A percentile compares a stretch with the other conserved stretches of the same genome.
Conservation (phyloP, 2,113 vertebrate species). For the Amblyornis subalaris region DNA sequence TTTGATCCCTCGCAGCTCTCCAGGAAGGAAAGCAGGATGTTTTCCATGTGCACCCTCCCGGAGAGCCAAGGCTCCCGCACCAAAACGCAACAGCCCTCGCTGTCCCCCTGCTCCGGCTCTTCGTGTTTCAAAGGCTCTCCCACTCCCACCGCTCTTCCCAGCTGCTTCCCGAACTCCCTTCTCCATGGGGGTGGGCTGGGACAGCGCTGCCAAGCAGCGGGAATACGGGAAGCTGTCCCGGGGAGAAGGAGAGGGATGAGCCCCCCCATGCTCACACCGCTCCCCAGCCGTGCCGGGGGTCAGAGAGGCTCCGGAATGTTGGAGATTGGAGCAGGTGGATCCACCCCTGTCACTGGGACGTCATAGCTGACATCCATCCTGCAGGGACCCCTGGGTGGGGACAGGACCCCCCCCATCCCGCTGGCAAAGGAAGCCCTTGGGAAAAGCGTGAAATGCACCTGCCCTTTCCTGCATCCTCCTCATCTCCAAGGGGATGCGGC, state of each 20-base stretch:
- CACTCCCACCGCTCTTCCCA: neutral
- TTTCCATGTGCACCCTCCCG: neutral
- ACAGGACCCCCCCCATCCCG: rapidly evolving
- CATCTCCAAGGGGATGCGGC: rapidly evolving
- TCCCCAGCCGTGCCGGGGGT: rapidly evolving
- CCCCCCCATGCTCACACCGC: neutral
- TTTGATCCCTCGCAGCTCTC: neutral
- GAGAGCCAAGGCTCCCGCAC: neutral
- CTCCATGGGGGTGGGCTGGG: neutral
- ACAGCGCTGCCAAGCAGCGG: neutral
- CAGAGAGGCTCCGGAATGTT: neutral
- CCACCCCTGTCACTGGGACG: neutral
- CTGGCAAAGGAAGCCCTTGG: rapidly evolving
- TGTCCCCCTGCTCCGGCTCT: rapidly evolving
- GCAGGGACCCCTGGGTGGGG: neutral
- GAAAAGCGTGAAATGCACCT: neutral
- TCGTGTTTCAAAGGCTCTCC: conserved; percentile 9
- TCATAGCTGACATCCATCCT: neutral
- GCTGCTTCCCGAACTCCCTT: neutral
- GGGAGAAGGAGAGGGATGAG: neutral
- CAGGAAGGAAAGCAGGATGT: neutral
- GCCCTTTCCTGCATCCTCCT: neutral
- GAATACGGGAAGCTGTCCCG: neutral
- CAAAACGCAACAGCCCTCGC: neutral
- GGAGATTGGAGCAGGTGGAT: neutral